Percentiles rank a stretch among this genome's conserved stretches.
phyloP scores from a whole-genome alignment of 2,113 vertebrate genomes.

The Halcyon senegalensis region DNA sequence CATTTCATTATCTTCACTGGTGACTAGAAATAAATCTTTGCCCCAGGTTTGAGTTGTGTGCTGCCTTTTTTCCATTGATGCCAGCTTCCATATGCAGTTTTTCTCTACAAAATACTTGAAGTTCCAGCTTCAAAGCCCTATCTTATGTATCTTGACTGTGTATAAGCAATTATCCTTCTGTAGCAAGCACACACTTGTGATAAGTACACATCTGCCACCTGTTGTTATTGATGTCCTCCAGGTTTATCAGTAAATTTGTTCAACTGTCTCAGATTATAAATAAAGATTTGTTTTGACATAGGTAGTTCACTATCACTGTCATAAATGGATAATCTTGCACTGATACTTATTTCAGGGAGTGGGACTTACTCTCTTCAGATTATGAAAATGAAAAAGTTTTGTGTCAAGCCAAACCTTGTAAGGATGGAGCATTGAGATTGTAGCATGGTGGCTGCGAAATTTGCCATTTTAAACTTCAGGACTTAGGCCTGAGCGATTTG shows the following conservation, averaged over 20 bases:
- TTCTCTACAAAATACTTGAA: neutral
- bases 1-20: neutral
- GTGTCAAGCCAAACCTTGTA: neutral
- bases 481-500: neutral
- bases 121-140: neutral
- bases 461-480: neutral
- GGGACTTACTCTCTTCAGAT: neutral
- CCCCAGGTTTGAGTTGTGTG: neutral
- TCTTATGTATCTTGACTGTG: neutral
- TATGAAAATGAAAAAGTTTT: neutral
- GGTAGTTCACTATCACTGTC: neutral
- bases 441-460: neutral
- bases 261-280: neutral
- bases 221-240: neutral
- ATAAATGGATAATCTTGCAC: neutral
- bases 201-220: neutral
- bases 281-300: neutral
- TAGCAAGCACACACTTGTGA: neutral
- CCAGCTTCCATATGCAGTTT: neutral
- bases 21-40: neutral
- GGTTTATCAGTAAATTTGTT: neutral
- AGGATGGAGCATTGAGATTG: neutral
- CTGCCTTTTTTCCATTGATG: neutral
- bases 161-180: neutral
- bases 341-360: neutral